Percentiles rank a stretch among this genome's conserved stretches.
Evolutionary conservation across 2,113 vertebrate genomes (phyloP).

Genomic region (Scartelaos histophorus): DNA sequence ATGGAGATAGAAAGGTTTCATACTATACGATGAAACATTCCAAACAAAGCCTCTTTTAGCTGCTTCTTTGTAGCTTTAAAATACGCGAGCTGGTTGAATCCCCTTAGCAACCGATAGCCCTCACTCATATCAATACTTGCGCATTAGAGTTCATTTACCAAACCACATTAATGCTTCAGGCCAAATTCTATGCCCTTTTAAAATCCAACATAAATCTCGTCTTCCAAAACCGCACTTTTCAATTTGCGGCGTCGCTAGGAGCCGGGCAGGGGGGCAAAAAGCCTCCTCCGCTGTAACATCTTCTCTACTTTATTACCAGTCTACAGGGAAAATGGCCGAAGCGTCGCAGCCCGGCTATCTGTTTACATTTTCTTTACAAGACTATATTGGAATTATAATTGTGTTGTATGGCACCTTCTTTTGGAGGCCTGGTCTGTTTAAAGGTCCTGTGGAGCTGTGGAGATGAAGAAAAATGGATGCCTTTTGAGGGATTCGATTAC

Average conservation of each 20-base stretch:
- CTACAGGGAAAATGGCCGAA: conserved; percentile 70
- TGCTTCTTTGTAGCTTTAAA: not conserved
- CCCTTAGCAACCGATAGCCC: not conserved
- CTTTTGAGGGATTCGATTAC: conserved; percentile 83
- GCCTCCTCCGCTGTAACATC: conserved; percentile 75
- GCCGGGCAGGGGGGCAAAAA: conserved; percentile 67
- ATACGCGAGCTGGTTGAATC: not conserved
- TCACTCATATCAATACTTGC: conserved; percentile 45
- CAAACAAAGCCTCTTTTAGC: not conserved
- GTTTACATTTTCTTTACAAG: conserved; percentile 78
- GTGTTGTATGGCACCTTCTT: conserved; percentile 75
- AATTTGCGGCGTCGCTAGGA: conserved; percentile 64
- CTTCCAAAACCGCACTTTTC: conserved; percentile 64
- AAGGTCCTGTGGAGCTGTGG: conserved; percentile 75
- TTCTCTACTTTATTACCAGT: conserved; percentile 81
- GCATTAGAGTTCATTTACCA: conserved; percentile 65
- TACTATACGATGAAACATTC: no score
- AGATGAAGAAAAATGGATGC: conserved; percentile 84
- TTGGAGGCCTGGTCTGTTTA: conserved; percentile 75
- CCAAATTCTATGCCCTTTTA: conserved; percentile 34
- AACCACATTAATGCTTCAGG: conserved; percentile 59
- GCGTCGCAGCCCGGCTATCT: conserved; percentile 67
- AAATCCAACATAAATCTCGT: conserved; percentile 61
- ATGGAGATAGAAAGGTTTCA: no score
- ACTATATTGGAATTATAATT: conserved; percentile 81